Base-by-base conservation (phyloP, 1,140 invertebrate genomes). In the Sitodiplosis mosellana region DNA sequence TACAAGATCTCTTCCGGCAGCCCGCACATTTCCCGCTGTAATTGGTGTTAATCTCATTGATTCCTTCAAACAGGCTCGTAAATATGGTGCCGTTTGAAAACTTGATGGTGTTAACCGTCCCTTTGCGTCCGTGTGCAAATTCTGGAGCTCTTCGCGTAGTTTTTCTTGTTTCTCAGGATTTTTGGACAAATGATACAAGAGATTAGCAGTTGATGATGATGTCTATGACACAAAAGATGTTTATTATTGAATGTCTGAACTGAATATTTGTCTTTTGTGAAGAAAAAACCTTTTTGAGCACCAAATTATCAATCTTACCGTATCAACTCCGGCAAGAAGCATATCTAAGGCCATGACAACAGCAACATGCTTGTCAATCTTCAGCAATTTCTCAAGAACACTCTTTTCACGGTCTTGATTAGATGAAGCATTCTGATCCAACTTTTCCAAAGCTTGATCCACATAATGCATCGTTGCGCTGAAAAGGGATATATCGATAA, bases 311-410 rank as follows among this genome's bases (percentile, higher is more conserved):
- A 37, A 54, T 5, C 19, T 67, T 64, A 81, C 79, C 52, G 81
- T 86, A 64, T 87, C 83, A 22, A 84, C 72, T 43, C 82, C 83
- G 15, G 79, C 81, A 47, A 81, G 69, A 19, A 87, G 49, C 72
- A 82, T 78, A 57, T 87, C 83, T 49, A 74, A 67, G 3, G 77
- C 75, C 73, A 86, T 80, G 2, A 74, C 67, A 15, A 69, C 54
- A 1, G 77, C 76, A 27, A 68, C 64, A 57, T 65, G 64, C 53
- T 69, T 65, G 53, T 72, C 68, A 15, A 70, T 70, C 53, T 56
- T 67, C 8, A 70, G 57, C 41, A 70, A 52, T 53, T 70, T 73
- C 51, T 76, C 70, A 19, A 80, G 56, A 43, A 80, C 63, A 55
- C 69, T 72, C 33, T 53, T 46, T 41, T 57, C 56, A 2, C 22